phyloP scores from a whole-genome alignment of 2,797 vertebrate species.

The Onychomys arenicola region DNA sequence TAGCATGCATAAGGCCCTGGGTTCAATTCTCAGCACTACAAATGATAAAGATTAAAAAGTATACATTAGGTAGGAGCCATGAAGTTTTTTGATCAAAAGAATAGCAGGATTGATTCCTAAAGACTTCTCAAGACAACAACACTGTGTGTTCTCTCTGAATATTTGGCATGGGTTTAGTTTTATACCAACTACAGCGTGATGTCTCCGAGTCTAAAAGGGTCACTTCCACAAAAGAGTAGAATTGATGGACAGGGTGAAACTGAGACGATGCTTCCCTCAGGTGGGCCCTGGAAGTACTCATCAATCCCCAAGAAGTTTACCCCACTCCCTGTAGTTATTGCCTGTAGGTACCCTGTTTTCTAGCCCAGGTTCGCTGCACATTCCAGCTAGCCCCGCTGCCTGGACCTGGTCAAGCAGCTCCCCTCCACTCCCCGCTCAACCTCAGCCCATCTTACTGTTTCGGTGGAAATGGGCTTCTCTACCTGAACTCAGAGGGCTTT shows the following conservation, averaged over 20 bases:
- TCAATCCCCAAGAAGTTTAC: too few species aligned
- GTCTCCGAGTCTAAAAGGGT: neutral
- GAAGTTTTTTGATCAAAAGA: neutral
- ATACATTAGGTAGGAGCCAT: neutral
- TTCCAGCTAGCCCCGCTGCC: neutral
- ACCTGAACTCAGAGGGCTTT: rapidly evolving
- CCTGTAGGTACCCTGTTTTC: neutral
- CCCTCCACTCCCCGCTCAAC: neutral
- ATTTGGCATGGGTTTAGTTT: neutral
- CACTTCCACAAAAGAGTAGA: neutral
- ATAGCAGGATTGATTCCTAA: neutral
- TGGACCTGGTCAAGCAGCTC: neutral
- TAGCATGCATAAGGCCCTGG: too few species aligned
- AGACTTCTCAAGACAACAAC: neutral
- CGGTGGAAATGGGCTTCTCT: neutral
- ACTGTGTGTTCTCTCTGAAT: neutral
- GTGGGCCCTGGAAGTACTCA: neutral
- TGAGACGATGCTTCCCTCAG: neutral
- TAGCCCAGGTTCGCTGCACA: neutral
- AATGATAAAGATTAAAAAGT: neutral
- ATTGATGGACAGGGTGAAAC: neutral
- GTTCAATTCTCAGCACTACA: neutral
- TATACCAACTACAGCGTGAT: neutral
- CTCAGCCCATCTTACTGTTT: neutral
- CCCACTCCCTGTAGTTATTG: neutral